Percentiles rank a stretch among this genome's conserved stretches.
Evolutionary conservation across 2,113 vertebrate species (phyloP).

Genomic region (Cromileptes altivelis): DNA sequence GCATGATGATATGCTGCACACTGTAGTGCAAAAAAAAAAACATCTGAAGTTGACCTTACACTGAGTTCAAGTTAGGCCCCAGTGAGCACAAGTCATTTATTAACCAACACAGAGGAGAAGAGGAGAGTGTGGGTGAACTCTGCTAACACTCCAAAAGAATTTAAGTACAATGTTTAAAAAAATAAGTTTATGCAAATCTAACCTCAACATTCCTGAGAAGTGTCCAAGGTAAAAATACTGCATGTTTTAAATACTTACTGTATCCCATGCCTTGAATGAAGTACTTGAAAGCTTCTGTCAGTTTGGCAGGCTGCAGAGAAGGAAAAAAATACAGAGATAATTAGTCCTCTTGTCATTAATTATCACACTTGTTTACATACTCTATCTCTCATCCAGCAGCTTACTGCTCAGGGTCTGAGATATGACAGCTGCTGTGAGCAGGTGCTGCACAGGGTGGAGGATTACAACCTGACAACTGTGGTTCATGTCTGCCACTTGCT

Average conservation of each 20-base stretch:
- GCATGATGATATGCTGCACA: neutral
- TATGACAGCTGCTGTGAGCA: constrained; percentile 69
- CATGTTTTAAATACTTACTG: constrained; percentile 89
- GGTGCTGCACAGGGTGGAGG: constrained; percentile 55
- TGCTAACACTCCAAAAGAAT: neutral
- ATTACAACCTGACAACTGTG: constrained; percentile 73
- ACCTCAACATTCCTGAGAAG: neutral
- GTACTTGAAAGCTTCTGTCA: constrained; percentile 98
- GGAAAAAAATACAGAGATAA: constrained; percentile 22
- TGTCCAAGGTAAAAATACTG: neutral
- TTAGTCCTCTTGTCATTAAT: constrained; percentile 44
- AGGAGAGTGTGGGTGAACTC: neutral
- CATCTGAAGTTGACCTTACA: neutral
- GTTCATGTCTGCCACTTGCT: constrained; percentile 57
- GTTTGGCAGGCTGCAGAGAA: constrained; percentile 91
- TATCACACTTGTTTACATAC: constrained; percentile 44
- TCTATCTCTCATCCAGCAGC: constrained; percentile 44
- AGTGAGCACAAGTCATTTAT: constrained; percentile 27
- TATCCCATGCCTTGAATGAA: constrained; percentile 99
- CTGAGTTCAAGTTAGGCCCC: constrained; percentile 2
- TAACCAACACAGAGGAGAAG: neutral
- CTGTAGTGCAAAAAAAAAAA: neutral
- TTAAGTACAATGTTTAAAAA: neutral
- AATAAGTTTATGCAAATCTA: neutral
- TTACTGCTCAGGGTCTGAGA: constrained; percentile 43